Base-by-base conservation (phyloP, 2,113 vertebrate species). In the Craseonycteris thonglongyai region DNA sequence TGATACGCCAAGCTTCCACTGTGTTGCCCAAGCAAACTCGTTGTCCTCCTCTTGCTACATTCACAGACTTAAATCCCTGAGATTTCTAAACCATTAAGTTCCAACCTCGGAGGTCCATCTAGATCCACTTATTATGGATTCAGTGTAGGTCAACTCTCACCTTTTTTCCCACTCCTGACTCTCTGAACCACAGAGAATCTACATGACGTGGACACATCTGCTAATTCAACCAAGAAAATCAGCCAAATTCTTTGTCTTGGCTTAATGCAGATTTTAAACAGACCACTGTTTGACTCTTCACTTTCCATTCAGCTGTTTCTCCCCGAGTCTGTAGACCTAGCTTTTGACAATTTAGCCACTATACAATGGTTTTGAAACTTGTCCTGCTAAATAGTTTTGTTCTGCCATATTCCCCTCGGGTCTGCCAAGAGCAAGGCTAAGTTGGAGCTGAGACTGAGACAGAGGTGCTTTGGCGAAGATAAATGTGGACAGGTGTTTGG, bases 401-500 rank as follows among this genome's bases (percentile, higher is more conserved):
- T 45, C 49, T 89, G 15, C 14, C 47, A 40, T 65, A 14, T 59
- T 59, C 33, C 33, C 85, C 49, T 86, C 10, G 16, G 13, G 51
- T 42, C 4, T 90, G 92, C 83, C 45, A 93, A 68, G 45, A 91
- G 63, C 83, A 94, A 11, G 14, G 40, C 7, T 58, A 12, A 59
- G 19, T 26, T 86, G 8, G 35, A 59, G 22, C 35, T 88, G 8
- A 33, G 35, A 16, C 61, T 68, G 40, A 78, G 40, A 54, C 10
- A 69, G 82, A 86, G 84, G 58, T 59, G 40, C 68, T 89, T 58
- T 95, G 35, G 94, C 72, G 7, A 95, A 68, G 42, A 84, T 45
- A 47, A 79, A 65, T 91, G 38, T 56, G 42, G 35, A 75, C 90
- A 94, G 68, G 54, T 83, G 82, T 28, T 5, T 95, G 72, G 88